Conservation (phyloP, 2,113 vertebrate species). For the Bettongia penicillata region DNA sequence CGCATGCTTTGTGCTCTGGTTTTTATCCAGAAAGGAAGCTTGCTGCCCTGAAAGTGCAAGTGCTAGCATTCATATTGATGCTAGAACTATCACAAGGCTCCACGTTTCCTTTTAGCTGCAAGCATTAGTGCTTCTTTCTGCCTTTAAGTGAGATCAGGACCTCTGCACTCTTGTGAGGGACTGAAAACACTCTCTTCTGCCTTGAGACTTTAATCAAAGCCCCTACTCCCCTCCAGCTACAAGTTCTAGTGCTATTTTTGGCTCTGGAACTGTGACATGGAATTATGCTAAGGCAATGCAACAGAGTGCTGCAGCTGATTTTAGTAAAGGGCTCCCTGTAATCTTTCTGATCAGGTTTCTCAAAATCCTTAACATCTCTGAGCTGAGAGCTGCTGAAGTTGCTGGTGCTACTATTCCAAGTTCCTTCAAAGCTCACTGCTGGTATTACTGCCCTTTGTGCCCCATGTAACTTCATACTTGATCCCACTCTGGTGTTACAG, state of each 20-base stretch:
- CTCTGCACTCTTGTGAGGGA: neutral
- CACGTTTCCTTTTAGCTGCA: neutral
- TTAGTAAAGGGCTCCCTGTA: neutral
- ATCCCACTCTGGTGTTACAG: neutral
- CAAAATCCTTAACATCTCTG: neutral
- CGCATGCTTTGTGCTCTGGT: neutral
- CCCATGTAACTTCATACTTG: neutral
- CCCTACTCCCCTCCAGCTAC: neutral
- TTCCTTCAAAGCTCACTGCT: neutral
- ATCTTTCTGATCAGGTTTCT: neutral
- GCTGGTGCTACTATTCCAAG: neutral
- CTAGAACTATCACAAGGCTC: neutral
- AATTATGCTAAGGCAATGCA: neutral
- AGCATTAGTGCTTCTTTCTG: neutral
- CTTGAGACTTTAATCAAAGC: neutral
- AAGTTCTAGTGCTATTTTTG: neutral
- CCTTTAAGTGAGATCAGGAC: neutral
- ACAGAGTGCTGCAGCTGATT: neutral
- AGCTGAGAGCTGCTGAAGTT: neutral
- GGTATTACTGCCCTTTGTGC: neutral
- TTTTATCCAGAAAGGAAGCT: neutral
- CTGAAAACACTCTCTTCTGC: neutral
- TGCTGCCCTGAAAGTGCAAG: neutral
- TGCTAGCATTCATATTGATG: neutral
- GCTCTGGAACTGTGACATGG: neutral